Base-by-base conservation (phyloP, 2,888 invertebrate genomes). In the Odontocerum albicorne region DNA sequence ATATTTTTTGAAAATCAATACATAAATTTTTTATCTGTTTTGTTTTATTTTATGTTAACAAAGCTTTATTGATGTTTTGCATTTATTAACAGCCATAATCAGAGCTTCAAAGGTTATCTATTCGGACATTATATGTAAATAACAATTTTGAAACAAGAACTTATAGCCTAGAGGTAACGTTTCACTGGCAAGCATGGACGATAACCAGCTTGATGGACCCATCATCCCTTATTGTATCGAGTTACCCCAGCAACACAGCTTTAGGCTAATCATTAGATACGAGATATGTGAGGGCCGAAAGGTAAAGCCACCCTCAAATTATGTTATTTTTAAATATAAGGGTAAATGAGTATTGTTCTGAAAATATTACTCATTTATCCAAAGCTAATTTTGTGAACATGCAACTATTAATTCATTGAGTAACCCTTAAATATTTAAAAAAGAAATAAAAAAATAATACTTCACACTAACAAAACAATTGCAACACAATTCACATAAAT, bases 181-280 rank as follows among this genome's bases (percentile, higher is more conserved):
- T 40, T 17, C n/a, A 36, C 13, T 32, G 39, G 20, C 27, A 46
- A 45, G 53, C 44, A 19, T 35, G 22, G 17, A 35, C 20, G 53
- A 43, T 57, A 53, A 49, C 53, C 57, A 44, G 42, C 47, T 45
- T 52, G 55, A 55, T 55, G 51, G 49, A 46, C 46, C 53, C 53
- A 56, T 56, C 56, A 56, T 56, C 39, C 39, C 46, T 32, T 43
- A 44, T 32, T 43, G 36, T 46, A 33, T 38, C 36, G 39, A 17
- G 16, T 27, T 22, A 16, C 33, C 13, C 31, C 45, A 35, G 20
- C 42, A 7, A 10, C 22, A 17, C 43, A 20, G 59, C 59, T 52
- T 52, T 45, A 13, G 39, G 36, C 36, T 55, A 55, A 59, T 52
- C 46, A 49, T 49, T 51, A 55, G 55, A 59, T 59, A 59, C 43